Percentiles rank a stretch among this genome's conserved stretches.
phyloP scores from a whole-genome alignment of 2,888 invertebrate species.

The Iphiclides podalirius region DNA sequence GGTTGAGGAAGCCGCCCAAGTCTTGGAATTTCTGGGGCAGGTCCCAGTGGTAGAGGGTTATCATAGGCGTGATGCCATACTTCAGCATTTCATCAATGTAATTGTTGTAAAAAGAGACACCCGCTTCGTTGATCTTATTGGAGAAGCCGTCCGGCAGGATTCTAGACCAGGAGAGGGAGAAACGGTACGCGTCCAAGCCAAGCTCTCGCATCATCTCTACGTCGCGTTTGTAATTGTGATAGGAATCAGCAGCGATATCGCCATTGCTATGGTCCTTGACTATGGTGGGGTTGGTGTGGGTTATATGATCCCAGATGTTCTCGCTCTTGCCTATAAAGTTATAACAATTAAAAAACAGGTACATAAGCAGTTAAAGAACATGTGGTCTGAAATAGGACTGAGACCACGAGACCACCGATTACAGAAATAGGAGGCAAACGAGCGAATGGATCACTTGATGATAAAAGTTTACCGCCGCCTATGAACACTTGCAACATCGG shows the following conservation, averaged over 20 bases:
- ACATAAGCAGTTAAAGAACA: not conserved
- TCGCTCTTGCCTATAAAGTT: conserved; percentile 46
- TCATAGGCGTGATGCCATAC: conserved; percentile 81
- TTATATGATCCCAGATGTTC: conserved; percentile 54
- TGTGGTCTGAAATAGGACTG: too few relatives aligned
- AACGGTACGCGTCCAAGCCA: conserved; percentile 69
- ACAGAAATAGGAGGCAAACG: too few relatives aligned
- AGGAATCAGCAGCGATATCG: conserved; percentile 80
- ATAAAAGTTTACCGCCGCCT: too few relatives aligned
- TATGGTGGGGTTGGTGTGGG: conserved; percentile 43
- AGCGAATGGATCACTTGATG: too few relatives aligned
- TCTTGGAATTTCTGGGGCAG: conserved; percentile 75
- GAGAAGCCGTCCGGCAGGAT: conserved; percentile 78
- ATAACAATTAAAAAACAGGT: not conserved
- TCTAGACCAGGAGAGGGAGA: conserved; percentile 82
- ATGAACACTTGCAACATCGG: too few relatives aligned
- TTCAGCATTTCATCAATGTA: conserved; percentile 81
- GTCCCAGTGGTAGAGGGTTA: conserved; percentile 80
- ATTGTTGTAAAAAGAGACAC: conserved; percentile 82
- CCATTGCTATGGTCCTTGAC: conserved; percentile 61
- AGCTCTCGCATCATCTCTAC: conserved; percentile 66
- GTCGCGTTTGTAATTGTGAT: conserved; percentile 81
- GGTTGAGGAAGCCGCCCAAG: conserved; percentile 74
- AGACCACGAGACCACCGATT: too few relatives aligned
- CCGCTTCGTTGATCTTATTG: conserved; percentile 75